A percentile compares a stretch with the other conserved stretches of the same genome.
phyloP scores from a whole-genome alignment of 2,888 invertebrate genomes.

The Parapristionchus giblindavisi region DNA sequence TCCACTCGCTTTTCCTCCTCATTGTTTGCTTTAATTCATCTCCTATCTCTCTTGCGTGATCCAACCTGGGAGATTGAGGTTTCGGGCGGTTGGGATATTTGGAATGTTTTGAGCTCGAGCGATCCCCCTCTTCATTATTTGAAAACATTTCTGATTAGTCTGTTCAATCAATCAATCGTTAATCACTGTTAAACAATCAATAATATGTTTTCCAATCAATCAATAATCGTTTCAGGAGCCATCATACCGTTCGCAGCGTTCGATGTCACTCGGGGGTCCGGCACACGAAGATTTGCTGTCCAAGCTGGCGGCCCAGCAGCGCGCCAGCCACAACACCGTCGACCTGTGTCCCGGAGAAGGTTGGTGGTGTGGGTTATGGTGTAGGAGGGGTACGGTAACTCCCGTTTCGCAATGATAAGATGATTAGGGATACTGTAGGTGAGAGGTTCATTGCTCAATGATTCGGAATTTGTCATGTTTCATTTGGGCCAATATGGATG shows the following conservation, averaged over 20 bases:
- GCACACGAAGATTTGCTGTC: constrained; percentile 66
- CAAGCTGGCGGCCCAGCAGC: constrained; percentile 26
- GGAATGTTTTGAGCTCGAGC: no score
- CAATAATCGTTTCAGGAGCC: constrained; percentile 44
- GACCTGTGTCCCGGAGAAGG: constrained; percentile 54
- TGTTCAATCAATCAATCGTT: not conserved
- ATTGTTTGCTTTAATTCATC: no score
- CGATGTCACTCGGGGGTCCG: constrained; percentile 68
- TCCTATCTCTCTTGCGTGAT: no score
- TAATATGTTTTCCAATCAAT: not conserved
- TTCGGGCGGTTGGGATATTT: no score
- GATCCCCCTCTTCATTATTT: no score
- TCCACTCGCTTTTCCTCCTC: no score
- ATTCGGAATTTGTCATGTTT: no score
- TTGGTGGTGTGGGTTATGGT: constrained; percentile 28
- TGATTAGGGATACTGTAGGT: not conserved
- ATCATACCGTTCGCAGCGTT: constrained; percentile 62
- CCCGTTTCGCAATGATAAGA: not conserved
- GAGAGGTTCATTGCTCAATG: no score
- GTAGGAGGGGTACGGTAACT: not conserved
- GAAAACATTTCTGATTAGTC: not conserved
- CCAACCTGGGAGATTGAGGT: no score
- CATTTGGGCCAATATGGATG: no score
- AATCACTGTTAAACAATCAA: no score
- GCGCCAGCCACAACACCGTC: constrained; percentile 42